Evolutionary conservation across 92 coral and sea anemone genomes (phyloP).

Genomic region (Phymanthus crucifer): DNA sequence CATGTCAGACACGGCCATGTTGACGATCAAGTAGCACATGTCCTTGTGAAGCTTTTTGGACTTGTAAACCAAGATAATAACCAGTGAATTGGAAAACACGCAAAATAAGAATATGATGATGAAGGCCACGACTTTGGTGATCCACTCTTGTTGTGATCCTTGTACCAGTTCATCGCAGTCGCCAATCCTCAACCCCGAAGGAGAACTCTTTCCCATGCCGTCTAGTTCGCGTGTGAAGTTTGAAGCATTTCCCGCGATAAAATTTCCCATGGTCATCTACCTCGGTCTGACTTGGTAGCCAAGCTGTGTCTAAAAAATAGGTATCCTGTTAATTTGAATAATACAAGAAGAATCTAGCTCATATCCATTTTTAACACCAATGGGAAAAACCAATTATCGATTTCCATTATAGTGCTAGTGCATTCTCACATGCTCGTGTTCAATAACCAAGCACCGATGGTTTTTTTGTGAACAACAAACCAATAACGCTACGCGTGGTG

Average conservation of each 20-base stretch:
- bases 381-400: neutral
- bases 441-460: neutral
- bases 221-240: neutral
- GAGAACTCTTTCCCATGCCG: neutral
- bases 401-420: neutral
- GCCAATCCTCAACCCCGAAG: neutral
- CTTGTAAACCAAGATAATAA: constrained; percentile 8
- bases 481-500: neutral
- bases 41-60: constrained; percentile 26
- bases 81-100: neutral
- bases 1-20: constrained; percentile 26
- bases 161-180: neutral
- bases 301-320: neutral
- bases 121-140: constrained; percentile 13
- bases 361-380: neutral
- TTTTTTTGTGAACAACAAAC: neutral
- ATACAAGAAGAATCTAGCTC: neutral
- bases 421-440: neutral
- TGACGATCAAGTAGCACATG: constrained; percentile 25
- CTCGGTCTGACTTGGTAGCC: neutral
- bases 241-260: neutral
- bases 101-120: constrained; percentile 1
- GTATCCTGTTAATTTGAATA: neutral
- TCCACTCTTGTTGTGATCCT: neutral
- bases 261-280: neutral